phyloP scores from a whole-genome alignment of 2,888 invertebrate genomes.

The Cantharis rufa region DNA sequence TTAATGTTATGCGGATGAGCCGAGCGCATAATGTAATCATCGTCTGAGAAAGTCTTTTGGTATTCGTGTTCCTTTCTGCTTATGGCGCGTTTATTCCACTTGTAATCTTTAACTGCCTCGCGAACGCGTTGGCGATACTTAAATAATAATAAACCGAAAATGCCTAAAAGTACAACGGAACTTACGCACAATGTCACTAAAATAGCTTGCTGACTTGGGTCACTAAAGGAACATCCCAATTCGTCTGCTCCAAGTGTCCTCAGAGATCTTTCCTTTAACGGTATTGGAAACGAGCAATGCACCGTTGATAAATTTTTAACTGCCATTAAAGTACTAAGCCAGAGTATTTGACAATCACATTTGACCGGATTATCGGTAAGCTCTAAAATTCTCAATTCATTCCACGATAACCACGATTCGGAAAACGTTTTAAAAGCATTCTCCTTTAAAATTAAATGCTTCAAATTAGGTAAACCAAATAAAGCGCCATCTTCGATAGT shows the following conservation, averaged over 20 bases:
- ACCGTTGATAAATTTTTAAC: constrained; percentile 69
- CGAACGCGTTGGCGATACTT: constrained; percentile 80
- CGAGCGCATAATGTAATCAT: constrained; percentile 78
- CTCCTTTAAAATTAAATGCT: constrained; percentile 75
- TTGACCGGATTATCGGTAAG: constrained; percentile 81
- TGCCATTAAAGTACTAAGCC: constrained; percentile 76
- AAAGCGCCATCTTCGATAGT: constrained; percentile 77
- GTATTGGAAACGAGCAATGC: constrained; percentile 74
- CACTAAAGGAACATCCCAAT: constrained; percentile 79
- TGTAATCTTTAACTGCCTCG: constrained; percentile 81
- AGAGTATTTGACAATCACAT: constrained; percentile 80
- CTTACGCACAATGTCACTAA: constrained; percentile 76
- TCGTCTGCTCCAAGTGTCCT: constrained; percentile 73
- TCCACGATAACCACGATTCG: constrained; percentile 81
- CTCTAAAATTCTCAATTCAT: constrained; percentile 74
- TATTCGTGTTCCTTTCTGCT: constrained; percentile 84
- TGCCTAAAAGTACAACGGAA: constrained; percentile 72
- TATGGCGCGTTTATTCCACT: constrained; percentile 74
- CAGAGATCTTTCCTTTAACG: constrained; percentile 71
- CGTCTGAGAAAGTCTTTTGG: constrained; percentile 87
- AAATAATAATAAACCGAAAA: constrained; percentile 74
- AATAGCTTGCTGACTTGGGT: constrained; percentile 78
- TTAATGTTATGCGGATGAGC: constrained; percentile 60
- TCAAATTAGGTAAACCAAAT: constrained; percentile 77
- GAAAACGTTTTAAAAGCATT: constrained; percentile 76